Evolutionary conservation across 2,888 invertebrate genomes (phyloP).

Genomic region (Rhagonycha lutea): DNA sequence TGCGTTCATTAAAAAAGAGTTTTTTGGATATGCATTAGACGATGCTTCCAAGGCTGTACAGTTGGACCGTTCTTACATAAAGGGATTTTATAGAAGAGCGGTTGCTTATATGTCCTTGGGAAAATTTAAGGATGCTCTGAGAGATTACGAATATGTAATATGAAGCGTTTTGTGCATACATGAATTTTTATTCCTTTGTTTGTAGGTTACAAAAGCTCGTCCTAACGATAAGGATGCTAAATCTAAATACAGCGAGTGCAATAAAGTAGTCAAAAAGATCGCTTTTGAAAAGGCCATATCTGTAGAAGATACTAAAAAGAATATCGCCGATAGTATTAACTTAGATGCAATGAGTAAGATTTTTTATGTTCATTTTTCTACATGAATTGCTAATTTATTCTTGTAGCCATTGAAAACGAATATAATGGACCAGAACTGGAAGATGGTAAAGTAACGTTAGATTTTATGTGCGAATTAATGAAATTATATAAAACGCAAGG

Average conservation of each 20-base stretch:
- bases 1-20: conserved; percentile 91
- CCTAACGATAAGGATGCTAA: conserved; percentile 95
- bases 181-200: conserved; percentile 27
- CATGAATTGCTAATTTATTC: conserved; percentile 11
- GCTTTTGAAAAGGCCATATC: conserved; percentile 98
- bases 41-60: conserved; percentile 94
- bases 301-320: conserved; percentile 85
- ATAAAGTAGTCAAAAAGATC: conserved; percentile 91
- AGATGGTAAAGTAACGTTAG: conserved; percentile 83
- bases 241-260: conserved; percentile 89
- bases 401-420: conserved; percentile 88
- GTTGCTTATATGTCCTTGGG: conserved; percentile 97
- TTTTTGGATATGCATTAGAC: conserved; percentile 89
- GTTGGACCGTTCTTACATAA: conserved; percentile 86
- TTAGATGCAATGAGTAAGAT: conserved; percentile 87
- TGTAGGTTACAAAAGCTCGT: conserved; percentile 84
- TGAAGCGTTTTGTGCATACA: not conserved
- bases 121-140: conserved; percentile 94
- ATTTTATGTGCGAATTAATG: conserved; percentile 90
- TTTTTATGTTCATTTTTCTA: not conserved
- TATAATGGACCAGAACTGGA: conserved; percentile 90
- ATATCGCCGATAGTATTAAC: conserved; percentile 86
- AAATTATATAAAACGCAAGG: conserved; percentile 88
- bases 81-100: conserved; percentile 96
- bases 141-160: conserved; percentile 92